A percentile compares a stretch with the other conserved stretches of the same genome.
phyloP scores from a whole-genome alignment of 2,113 vertebrate genomes.

The Chionodraco myersi region DNA sequence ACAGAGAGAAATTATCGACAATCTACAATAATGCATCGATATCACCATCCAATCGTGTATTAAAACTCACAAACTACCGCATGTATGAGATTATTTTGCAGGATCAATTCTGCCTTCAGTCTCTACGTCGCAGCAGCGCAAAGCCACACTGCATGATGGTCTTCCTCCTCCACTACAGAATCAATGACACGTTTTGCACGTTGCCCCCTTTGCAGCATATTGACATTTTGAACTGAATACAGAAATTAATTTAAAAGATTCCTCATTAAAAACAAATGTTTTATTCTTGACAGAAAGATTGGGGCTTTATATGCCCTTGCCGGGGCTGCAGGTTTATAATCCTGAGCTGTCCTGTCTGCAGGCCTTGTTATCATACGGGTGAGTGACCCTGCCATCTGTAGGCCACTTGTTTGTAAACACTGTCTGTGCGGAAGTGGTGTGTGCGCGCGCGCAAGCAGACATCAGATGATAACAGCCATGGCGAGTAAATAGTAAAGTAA shows the following conservation, averaged over 20 bases:
- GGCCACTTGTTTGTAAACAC: conserved; percentile 84
- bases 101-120: neutral
- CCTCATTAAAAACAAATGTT: neutral
- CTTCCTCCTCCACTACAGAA: conserved; percentile 55
- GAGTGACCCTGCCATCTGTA: conserved; percentile 46
- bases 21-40: neutral
- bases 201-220: conserved; percentile 71
- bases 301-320: neutral
- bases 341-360: neutral
- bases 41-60: accelerated
- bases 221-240: conserved; percentile 12
- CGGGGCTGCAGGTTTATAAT: neutral
- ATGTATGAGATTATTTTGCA: neutral
- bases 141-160: neutral
- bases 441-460: neutral
- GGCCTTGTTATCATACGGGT: conserved; percentile 52
- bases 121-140: neutral
- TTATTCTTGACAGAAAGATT: neutral
- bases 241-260: neutral
- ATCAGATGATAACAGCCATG: neutral
- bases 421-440: neutral
- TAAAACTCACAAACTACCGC: neutral
- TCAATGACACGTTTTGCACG: conserved; percentile 65
- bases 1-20: neutral
- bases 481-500: neutral